Conservation (phyloP, 1,140 invertebrate species). For the Lucilia sericata region DNA sequence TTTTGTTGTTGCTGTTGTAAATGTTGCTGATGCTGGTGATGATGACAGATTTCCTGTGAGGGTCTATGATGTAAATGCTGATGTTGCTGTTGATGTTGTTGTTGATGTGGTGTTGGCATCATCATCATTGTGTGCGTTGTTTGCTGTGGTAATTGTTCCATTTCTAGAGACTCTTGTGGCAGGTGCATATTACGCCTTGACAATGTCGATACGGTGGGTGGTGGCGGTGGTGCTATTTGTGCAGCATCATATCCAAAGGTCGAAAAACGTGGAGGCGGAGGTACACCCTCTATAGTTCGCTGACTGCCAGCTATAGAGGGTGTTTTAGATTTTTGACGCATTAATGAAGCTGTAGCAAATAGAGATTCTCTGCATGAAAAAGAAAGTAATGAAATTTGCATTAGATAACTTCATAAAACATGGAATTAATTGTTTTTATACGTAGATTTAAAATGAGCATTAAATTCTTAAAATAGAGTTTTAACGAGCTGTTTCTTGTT, state of each 20-base stretch:
- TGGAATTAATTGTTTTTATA: too few species aligned
- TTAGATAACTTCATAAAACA: background rate
- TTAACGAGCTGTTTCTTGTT: too few species aligned
- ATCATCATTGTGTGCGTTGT: conserved; percentile 45
- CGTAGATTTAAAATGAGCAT: too few species aligned
- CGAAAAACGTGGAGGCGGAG: conserved; percentile 62
- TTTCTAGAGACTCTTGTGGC: conserved; percentile 53
- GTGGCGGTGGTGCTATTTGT: conserved; percentile 44
- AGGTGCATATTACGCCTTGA: conserved; percentile 58
- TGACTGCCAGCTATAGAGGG: conserved; percentile 54
- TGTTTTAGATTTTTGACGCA: conserved; percentile 63
- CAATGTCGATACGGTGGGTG: conserved; percentile 51
- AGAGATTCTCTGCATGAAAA: conserved; percentile 60
- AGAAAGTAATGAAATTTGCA: conserved; percentile 28
- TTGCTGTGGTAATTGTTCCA: conserved; percentile 65
- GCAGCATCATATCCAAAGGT: conserved; percentile 64
- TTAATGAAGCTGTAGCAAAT: conserved; percentile 63
- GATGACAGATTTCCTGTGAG: conserved; percentile 43
- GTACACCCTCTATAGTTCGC: conserved; percentile 50
- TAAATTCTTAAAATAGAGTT: too few species aligned
- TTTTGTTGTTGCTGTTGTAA: conserved; percentile 51
- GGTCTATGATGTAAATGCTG: conserved; percentile 32
- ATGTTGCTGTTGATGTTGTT: conserved; percentile 48
- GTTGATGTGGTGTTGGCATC: conserved; percentile 52
- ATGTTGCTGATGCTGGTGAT: conserved; percentile 53